Conservation (phyloP, 2,797 vertebrate genomes). For the Artibeus lituratus region DNA sequence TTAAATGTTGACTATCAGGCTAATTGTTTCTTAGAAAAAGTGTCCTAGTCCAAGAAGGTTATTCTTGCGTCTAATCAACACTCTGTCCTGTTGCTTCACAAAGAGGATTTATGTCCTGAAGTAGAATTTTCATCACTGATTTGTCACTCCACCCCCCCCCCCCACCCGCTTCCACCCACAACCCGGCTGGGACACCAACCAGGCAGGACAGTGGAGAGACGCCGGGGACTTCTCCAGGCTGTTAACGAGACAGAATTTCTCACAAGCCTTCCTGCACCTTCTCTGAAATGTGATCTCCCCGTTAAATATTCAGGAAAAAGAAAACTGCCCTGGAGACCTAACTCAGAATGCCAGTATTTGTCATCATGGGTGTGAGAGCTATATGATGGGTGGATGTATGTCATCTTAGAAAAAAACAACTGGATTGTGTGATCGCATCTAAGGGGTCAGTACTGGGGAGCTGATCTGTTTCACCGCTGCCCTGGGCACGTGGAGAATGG, state of each 20-base stretch:
- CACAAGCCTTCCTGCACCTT: neutral
- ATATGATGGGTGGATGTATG: conserved; percentile 21
- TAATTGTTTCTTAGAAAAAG: neutral
- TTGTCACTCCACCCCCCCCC: neutral
- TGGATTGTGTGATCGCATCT: neutral
- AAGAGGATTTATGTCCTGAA: conserved; percentile 29
- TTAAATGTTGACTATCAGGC: conserved; percentile 50
- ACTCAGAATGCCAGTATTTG: conserved; percentile 69
- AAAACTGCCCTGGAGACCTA: conserved; percentile 66
- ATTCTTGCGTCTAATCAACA: neutral
- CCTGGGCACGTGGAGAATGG: fast-evolving
- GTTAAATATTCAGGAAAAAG: conserved; percentile 48
- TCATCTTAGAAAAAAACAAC: neutral
- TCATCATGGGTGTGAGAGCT: conserved; percentile 38
- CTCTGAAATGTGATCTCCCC: conserved; percentile 72
- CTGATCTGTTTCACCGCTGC: neutral
- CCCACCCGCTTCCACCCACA: neutral
- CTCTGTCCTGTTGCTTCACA: neutral
- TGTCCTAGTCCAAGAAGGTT: neutral
- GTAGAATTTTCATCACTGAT: conserved; percentile 34
- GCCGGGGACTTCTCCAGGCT: conserved; percentile 36
- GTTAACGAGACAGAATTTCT: conserved; percentile 40
- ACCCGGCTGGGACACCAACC: neutral
- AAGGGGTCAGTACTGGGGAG: neutral
- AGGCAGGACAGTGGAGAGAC: neutral